Base-by-base conservation (phyloP, 2,797 vertebrate genomes). In the Emydoidea blandingii region DNA sequence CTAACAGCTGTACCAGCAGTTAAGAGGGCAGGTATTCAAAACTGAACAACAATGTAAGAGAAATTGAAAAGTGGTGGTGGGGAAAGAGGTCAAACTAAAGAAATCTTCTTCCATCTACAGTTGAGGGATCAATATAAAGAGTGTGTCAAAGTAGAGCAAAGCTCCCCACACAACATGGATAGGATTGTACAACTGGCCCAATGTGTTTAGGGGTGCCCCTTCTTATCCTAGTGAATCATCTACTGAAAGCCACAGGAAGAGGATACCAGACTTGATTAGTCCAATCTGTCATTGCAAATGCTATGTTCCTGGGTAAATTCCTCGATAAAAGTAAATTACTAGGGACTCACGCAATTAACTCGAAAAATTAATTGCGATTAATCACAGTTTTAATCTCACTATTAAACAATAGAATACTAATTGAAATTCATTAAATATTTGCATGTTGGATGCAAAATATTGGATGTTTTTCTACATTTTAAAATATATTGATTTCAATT, bases 51-150 rank as follows among this genome's bases (percentile, higher is more conserved):
- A 56, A 2, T 34, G 50, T 92, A 85, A 56, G 6, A 50, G 41
- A 81, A 95, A 29, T 23, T 87, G 49, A 89, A 81, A 93, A 88
- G 44, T 19, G 59, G 52, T 52, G 52, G 52, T 92, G 79, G 83
- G 79, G 91, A 84, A 92, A n/a, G 62, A 41, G 37, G 27, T 53
- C 0, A 53, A 88, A 85, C 15, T 53, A 2, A 49, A 87, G 10
- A 21, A 25, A 41, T 62, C 86, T 83, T 53, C 44, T 80, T 91
- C 81, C 76, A 91, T 31, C 54, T 76, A 87, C 1, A 78, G 62
- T 49, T n/a, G 85, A 90, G 56, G 82, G 65, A 72, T 80, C 81
- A 19, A 27, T 19, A 47, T 76, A 82, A 44, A 86, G 44, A n/a
- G 29, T 15, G 49, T 72, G 68, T 25, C 65, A 79, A 19, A 44